These are phyloP conservation scores for Orientallactaga sibirica DNA, from an alignment of 2,797 vertebrate genomes.

Conservation along the genomic window DNA sequence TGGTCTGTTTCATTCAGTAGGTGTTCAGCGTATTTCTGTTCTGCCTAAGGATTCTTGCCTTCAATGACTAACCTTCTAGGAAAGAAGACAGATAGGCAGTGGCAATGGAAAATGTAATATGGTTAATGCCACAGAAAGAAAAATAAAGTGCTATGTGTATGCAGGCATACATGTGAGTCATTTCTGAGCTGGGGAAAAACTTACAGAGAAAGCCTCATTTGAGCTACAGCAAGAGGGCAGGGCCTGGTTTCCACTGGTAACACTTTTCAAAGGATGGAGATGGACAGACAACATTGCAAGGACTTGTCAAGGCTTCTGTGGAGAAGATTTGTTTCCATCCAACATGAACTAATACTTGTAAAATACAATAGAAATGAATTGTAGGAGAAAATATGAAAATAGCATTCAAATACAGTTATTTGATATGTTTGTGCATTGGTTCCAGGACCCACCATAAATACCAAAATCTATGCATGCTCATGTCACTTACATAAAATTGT, in stretches of 20 bases:
- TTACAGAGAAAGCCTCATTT: neutral
- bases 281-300: neutral
- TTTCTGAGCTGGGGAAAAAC: neutral
- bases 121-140: neutral
- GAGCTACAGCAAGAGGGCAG: neutral
- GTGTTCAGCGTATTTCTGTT: neutral
- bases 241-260: neutral
- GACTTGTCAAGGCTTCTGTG: neutral
- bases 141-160: neutral
- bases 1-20: neutral
- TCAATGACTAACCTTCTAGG: neutral
- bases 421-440: too few species aligned
- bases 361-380: conserved; percentile 45
- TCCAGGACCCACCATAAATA: too few species aligned
- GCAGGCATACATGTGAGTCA: neutral
- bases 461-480: too few species aligned
- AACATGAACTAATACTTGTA: neutral
- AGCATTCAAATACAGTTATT: neutral
- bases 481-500: too few species aligned
- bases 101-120: neutral
- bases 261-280: neutral
- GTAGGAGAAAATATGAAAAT: conserved; percentile 31
- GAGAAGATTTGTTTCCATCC: neutral
- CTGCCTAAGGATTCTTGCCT: conserved; percentile 10
- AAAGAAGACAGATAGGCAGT: neutral